Base-by-base conservation (phyloP, 2,888 invertebrate genomes). In the Bellardia bayeri region DNA sequence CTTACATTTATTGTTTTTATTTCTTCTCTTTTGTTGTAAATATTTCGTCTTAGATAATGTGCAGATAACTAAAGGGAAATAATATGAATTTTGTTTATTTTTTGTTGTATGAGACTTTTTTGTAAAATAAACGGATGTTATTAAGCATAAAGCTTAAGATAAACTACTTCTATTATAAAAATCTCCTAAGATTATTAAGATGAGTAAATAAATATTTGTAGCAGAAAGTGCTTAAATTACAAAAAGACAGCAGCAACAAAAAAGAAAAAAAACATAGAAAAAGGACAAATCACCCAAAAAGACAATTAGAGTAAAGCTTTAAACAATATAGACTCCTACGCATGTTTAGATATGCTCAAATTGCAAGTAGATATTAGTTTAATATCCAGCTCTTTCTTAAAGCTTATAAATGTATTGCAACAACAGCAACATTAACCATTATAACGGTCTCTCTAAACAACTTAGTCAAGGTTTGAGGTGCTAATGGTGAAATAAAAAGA, bases 111-210 rank as follows among this genome's bases (percentile, higher is more conserved):
- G 13, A 16, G 16, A 16, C 11, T 72, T 16, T 51, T 72, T 42
- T 45, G 45, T 13, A 30, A 75, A 82, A 64, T 49, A 79, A 85
- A 80, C 61, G 80, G 84, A 81, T 87, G 87, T 84, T 84, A 78
- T 87, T 84, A 84, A 87, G 81, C 87, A 79, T 82, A 84, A 87
- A 78, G 87, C 81, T 85, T 82, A 61, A 87, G 82, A 87, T 87
- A 85, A 87, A 85, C 85, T 85, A 82, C 69, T 85, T 78, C 75
- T 80, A 81, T 61, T 81, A 82, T 68, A 78, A 54, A 66, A 74
- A 82, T 79, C 82, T 76, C 72, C 40, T 6, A 78, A 79, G 80
- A 83, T 71, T 82, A 83, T 64, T 63, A 75, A 64, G 86, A 58
- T 64, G 71, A 76, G 76, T 54, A 85, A 82, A 78, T 86, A 86